A percentile compares a stretch with the other conserved stretches of the same genome.
Evolutionary conservation across 1,140 invertebrate species (phyloP).

Genomic region (Neoseiulus cucumeris): DNA sequence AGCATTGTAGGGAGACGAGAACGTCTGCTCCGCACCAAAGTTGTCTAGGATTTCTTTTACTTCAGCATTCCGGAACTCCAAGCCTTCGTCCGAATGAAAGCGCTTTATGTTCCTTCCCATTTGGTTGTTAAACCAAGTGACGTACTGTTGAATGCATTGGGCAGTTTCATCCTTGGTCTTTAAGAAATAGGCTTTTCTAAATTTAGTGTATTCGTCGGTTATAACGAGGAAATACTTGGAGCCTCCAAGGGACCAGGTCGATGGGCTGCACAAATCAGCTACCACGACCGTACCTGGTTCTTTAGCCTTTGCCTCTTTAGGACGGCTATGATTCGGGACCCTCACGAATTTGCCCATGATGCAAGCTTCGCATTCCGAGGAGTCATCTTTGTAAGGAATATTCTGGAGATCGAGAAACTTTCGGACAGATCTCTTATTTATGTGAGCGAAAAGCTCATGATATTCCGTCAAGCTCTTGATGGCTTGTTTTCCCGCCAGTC

Average conservation of each 20-base stretch:
- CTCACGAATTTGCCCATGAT: background rate
- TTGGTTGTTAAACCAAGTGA: background rate
- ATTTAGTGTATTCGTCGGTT: background rate
- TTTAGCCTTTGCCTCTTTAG: background rate
- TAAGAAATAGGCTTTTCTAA: background rate
- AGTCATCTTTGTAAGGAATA: background rate
- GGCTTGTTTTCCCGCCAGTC: too few relatives aligned
- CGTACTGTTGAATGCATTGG: background rate
- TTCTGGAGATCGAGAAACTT: too few relatives aligned
- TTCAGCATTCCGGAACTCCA: background rate
- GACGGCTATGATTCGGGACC: background rate
- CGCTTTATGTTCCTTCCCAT: background rate
- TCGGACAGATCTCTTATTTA: too few relatives aligned
- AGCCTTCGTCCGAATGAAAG: background rate
- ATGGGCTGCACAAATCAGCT: background rate
- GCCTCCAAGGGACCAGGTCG: background rate
- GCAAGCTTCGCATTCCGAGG: background rate
- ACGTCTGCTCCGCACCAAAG: background rate
- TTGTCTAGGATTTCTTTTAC: background rate
- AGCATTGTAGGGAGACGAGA: slow-evolving; percentile 10
- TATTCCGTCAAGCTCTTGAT: too few relatives aligned
- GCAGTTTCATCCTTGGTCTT: background rate
- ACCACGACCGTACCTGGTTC: background rate
- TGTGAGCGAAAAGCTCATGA: too few relatives aligned
- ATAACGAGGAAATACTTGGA: background rate